A percentile compares a stretch with the other conserved stretches of the same genome.
Evolutionary conservation across 2,797 vertebrate genomes (phyloP).

Genomic region (Triplophysa yarkandensis): DNA sequence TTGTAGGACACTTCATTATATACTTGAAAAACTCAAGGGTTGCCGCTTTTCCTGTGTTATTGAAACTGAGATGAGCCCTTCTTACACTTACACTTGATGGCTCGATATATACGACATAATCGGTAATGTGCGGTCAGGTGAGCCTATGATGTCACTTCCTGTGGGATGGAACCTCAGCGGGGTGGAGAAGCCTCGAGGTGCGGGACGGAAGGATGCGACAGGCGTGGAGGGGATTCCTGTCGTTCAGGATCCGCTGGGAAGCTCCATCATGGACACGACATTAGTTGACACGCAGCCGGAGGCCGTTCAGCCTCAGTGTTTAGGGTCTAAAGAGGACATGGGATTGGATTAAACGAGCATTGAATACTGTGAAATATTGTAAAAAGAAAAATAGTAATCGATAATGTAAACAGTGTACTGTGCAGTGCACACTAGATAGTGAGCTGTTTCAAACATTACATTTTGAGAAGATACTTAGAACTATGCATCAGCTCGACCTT

Average conservation of each 20-base stretch:
- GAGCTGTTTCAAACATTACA: too few relatives aligned
- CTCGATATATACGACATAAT: too few relatives aligned
- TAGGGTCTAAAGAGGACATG: neutral
- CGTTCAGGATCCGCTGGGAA: conserved; percentile 70
- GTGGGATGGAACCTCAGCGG: conserved; percentile 41
- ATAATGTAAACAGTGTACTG: neutral
- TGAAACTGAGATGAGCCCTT: too few relatives aligned
- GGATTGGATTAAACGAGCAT: too few relatives aligned
- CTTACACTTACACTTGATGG: too few relatives aligned
- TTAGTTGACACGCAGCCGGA: conserved; percentile 16
- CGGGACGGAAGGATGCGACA: conserved; percentile 29
- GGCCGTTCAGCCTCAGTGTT: conserved; percentile 10
- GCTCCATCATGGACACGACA: conserved; percentile 63
- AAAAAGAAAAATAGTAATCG: too few relatives aligned
- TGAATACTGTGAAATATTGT: too few relatives aligned
- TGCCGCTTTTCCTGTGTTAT: too few relatives aligned
- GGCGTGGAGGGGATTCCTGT: conserved; percentile 58
- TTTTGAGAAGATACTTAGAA: neutral
- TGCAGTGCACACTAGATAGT: neutral
- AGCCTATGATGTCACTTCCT: conserved; percentile 49
- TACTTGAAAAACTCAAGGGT: too few relatives aligned
- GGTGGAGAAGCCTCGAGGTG: conserved; percentile 40
- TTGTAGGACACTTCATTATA: neutral
- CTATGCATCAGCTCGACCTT: too few relatives aligned
- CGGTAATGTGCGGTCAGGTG: conserved; percentile 53